Conservation (phyloP, 1,140 invertebrate species). For the Eufriesea mexicana region DNA sequence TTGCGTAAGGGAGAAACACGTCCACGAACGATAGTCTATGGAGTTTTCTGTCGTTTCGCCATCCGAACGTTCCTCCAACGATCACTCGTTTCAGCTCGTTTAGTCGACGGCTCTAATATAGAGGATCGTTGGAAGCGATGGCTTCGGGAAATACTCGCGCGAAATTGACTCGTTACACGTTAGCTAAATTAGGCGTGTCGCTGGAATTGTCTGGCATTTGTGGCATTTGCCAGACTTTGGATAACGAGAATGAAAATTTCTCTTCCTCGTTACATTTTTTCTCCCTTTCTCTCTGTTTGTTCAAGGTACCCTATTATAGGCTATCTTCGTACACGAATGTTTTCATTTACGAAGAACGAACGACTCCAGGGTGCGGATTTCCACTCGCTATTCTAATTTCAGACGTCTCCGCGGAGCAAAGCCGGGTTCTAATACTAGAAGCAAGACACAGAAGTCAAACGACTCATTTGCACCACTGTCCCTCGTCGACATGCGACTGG, state of each 20-base stretch:
- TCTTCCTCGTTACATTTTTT: background rate
- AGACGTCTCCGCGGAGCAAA: background rate
- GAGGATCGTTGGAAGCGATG: background rate
- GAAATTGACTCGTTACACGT: slow-evolving; percentile 13
- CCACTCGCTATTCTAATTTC: background rate
- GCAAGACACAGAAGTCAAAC: background rate
- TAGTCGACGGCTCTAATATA: background rate
- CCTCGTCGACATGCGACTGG: background rate
- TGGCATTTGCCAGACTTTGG: background rate
- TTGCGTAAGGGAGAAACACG: slow-evolving; percentile 24
- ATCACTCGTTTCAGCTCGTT: background rate
- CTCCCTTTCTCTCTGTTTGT: background rate
- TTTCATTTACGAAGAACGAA: background rate
- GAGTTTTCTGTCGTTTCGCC: background rate
- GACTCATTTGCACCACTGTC: slow-evolving; percentile 9
- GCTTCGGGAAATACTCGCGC: background rate
- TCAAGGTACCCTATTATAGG: too few species aligned
- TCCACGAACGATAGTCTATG: slow-evolving; percentile 3
- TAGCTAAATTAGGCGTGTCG: slow-evolving; percentile 15
- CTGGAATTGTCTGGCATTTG: background rate
- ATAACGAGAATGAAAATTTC: background rate
- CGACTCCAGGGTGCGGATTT: too few species aligned
- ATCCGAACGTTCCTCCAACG: background rate
- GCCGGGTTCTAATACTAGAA: background rate
- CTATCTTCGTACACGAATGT: too few species aligned